Evolutionary conservation across 2,113 vertebrate genomes (phyloP).

Genomic region (Periophthalmus modestus): DNA sequence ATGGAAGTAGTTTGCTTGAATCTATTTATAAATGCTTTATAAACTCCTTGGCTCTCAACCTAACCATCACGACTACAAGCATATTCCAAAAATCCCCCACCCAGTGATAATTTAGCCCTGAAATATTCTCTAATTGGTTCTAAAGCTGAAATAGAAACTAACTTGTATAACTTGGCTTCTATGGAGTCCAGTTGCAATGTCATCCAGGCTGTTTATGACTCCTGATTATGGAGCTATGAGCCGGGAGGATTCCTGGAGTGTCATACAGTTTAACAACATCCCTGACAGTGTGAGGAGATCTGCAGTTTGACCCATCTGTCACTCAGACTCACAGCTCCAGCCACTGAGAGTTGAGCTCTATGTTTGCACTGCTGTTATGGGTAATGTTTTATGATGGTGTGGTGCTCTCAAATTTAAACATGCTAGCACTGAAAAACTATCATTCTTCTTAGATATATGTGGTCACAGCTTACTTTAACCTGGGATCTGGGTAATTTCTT

Average conservation of each 20-base stretch:
- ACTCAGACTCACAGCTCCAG: slow-evolving; percentile 17
- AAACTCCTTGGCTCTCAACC: background rate
- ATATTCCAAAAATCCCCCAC: background rate
- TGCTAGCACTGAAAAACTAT: background rate
- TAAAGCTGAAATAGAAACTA: background rate
- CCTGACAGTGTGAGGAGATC: slow-evolving; percentile 41
- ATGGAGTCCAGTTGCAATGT: slow-evolving; percentile 11
- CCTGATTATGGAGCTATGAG: slow-evolving; percentile 52
- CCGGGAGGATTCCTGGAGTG: slow-evolving; percentile 62
- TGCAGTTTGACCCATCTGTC: slow-evolving; percentile 51
- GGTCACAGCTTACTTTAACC: background rate
- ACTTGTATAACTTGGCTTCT: slow-evolving; percentile 19
- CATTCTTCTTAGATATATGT: background rate
- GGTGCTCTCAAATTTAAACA: background rate
- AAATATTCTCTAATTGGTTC: background rate
- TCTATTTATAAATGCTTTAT: slow-evolving; percentile 4
- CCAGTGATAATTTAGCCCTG: background rate
- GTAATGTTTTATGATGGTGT: slow-evolving; percentile 1
- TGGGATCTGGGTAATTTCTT: background rate
- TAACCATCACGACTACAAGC: background rate
- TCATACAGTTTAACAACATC: slow-evolving; percentile 63
- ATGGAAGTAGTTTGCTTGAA: slow-evolving; percentile 11
- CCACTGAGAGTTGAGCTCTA: slow-evolving; percentile 21
- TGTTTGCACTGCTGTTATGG: background rate
- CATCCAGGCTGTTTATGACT: slow-evolving; percentile 44